Base-by-base conservation (phyloP, 2,888 invertebrate species). In the Zaprionus lineosus region DNA sequence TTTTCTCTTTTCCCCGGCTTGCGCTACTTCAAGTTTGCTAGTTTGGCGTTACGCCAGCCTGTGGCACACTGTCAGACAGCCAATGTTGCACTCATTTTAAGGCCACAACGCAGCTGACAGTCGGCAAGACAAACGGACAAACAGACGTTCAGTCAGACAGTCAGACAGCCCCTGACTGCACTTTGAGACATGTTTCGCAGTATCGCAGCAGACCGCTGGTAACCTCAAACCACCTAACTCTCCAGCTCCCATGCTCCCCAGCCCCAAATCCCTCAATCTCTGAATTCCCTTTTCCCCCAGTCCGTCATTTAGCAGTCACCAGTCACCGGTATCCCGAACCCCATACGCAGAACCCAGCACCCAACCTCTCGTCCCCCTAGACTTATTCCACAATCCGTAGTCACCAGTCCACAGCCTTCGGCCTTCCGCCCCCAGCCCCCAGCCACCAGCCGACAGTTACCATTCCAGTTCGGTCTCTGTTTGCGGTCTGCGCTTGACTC, bases 41-140 rank as follows among this genome's bases (percentile, higher is more conserved):
- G 65, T 65, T 81, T 78, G 78, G 85, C 83, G 64, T 58, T 71
- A 44, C 71, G 78, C 85, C 78, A 84, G 82, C 67, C 63, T 53
- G 48, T 51, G 66, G 51, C 73, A 66, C 34, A 52, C 75, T 61
- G 57, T 46, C 53, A 43, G 56, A 40, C 74, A 74, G 78, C 70
- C 78, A 84, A 83, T 78, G 83, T 67, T 85, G 78, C 78, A 79
- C 78, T 71, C 75, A 71, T 79, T 79, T 79, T 79, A 75, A 79
- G 78, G 85, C 78, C 83, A 60, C 62, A 63, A 73, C 77, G 79
- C 83, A 76, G 84, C 76, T 81, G 79, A 68, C 43, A 31, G 34
- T 36, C 50, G 24, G 24, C 6, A 8, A 28, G 29, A 44, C 24
- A 24, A 15, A 4, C 14, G 2, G 36, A 41, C 57, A 18, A 36